Evolutionary conservation across 2,888 invertebrate genomes (phyloP), one percentile per base, ranked within the genome.

Genomic region (Subacronicta megacephala): DNA sequence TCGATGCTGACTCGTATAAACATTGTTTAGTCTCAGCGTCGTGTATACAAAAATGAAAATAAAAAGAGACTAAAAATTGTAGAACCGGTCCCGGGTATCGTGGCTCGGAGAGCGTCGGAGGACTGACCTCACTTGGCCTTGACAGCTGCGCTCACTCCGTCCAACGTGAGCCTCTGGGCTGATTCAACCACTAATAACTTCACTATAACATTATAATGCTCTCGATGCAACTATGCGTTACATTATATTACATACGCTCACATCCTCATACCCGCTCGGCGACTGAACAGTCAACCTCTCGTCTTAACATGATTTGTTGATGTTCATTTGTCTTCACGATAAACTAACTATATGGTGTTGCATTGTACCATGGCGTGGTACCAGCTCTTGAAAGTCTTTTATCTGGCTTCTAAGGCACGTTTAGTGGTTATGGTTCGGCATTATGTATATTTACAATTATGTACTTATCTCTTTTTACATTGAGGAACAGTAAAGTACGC

Each of bases 21-120:
- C 93, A 93, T 90, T 93, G 93, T 93, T 93, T 93, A 93, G 93
- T 91, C 92, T 90, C 89, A 88, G 90, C 89, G 87, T 89, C 89
- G 90, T 91, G 90, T 92, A 92, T 91, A 93, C 93, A 92, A 93
- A 93, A 94, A 94, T 92, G 93, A 93, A 93, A 94, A 93, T 92
- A 93, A 93, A 92, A 93, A 92, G 89, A 89, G 86, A 90, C 90
- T 91, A 92, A 94, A 93, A 93, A 92, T 93, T 88, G 90, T 92
- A 89, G 90, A 93, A 93, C 94, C 93, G 93, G 93, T 93, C 92
- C 72, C 85, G 83, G 87, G 89, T 86, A 90, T 87, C 89, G 90
- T 88, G 89, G 90, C 89, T 87, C 83, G 85, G 90, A 90, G 92
- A 90, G 90, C 91, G 92, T 90, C 90, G 92, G 93, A 83, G 92